A percentile compares a stretch with the other conserved stretches of the same genome.
These are phyloP conservation scores for Hydropsyche betteni DNA, from an alignment of 2,888 invertebrate genomes.

Conservation along the genomic window DNA sequence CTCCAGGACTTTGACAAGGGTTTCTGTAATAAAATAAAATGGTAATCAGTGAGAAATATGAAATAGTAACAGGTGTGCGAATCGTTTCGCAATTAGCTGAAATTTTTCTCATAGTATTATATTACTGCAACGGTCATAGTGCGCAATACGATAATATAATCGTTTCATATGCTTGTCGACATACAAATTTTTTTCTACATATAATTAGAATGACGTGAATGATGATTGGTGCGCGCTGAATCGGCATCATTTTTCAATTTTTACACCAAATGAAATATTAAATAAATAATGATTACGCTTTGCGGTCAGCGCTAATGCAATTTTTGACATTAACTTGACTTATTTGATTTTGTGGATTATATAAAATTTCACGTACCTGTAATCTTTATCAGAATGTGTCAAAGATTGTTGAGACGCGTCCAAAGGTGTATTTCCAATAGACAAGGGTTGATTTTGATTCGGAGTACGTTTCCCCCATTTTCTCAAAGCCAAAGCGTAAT, in stretches of 20 bases:
- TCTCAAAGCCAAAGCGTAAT: slow-evolving; percentile 81
- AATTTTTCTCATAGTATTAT: slow-evolving; percentile 33
- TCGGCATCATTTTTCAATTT: slow-evolving; percentile 16
- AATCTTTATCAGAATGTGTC: slow-evolving; percentile 63
- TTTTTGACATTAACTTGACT: not conserved
- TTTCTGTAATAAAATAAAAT: slow-evolving; percentile 62
- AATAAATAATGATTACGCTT: not conserved
- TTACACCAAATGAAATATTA: not conserved
- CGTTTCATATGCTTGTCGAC: too few species aligned
- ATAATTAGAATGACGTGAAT: slow-evolving; percentile 1
- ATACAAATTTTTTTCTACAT: not conserved
- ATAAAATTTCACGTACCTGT: slow-evolving; percentile 56
- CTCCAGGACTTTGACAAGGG: slow-evolving; percentile 73
- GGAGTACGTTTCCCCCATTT: slow-evolving; percentile 79
- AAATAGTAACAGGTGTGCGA: slow-evolving; percentile 40
- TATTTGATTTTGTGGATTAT: not conserved
- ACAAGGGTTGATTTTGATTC: slow-evolving; percentile 52
- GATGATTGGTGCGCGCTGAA: not conserved
- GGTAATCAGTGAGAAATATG: slow-evolving; percentile 22
- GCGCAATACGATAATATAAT: slow-evolving; percentile 15
- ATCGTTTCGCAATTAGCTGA: not conserved
- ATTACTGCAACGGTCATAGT: slow-evolving; percentile 32
- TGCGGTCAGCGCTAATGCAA: not conserved
- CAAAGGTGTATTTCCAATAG: slow-evolving; percentile 53
- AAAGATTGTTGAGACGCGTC: slow-evolving; percentile 53